Evolutionary conservation across 2,113 vertebrate species (phyloP), one percentile per base, ranked within the genome.

Genomic region (Tursiops truncatus): DNA sequence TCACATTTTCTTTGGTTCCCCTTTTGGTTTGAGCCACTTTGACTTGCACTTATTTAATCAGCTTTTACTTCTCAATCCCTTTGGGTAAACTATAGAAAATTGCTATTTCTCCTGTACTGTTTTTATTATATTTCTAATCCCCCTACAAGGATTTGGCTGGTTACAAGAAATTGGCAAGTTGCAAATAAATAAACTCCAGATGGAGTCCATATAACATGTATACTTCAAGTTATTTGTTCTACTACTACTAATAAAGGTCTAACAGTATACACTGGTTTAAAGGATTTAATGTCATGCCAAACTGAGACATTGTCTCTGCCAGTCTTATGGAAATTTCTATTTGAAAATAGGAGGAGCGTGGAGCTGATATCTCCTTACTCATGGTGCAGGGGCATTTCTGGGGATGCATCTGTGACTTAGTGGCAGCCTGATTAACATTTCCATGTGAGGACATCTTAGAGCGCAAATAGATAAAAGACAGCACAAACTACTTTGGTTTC

Each of bases 401-500:
- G 56, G 8, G n/a, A 82, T 47, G 25, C 31, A 18, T 38, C 18
- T 11, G 8, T 90, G 89, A 94, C 53, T 93, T 81, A 77, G n/a
- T 62, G 50, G 53, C 53, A 89, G 53, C 31, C 67, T 83, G 47
- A 96, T 70, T 90, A 83, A 31, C 58, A 84, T 94, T 94, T 95
- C 41, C 65, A 70, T 82, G 71, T 56, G 86, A 93, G 65, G 62
- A 56, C 53, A 73, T 77, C 26, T 28, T 56, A 36, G 56, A 76
- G 33, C 36, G 85, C 81, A 11, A 47, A 47, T 81, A 56, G 76
- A 50, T 44, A 76, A 88, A 94, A 82, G 36, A 92, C n/a, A 91
- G 33, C 41, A 90, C 28, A 88, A 87, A 58, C 44, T 53, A 38
- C 77, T 53, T 65, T 71, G 36, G 44, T 67, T 85, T 86, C 65